These are phyloP conservation scores for Nestor notabilis DNA, from an alignment of 2,113 vertebrate species.

Conservation along the genomic window DNA sequence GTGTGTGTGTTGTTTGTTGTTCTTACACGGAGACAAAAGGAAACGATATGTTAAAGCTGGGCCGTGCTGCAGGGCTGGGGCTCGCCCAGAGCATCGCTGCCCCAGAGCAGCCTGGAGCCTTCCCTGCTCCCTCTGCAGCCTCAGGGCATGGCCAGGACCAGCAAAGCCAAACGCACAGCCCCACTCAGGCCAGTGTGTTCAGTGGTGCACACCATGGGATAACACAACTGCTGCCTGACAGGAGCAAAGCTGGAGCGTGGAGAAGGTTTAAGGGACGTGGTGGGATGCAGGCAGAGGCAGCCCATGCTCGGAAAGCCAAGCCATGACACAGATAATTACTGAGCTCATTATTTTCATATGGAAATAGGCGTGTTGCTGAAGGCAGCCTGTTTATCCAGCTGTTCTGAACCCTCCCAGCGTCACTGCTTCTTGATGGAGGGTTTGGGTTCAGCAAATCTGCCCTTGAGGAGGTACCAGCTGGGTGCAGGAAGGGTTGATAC, in stretches of 20 bases:
- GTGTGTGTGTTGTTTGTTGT: background rate
- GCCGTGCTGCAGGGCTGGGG: background rate
- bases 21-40: background rate
- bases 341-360: background rate
- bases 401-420: background rate
- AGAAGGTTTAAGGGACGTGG: background rate
- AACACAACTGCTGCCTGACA: background rate
- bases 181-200: background rate
- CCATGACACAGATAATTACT: background rate
- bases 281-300: background rate
- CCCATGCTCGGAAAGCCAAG: background rate
- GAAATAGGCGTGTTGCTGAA: background rate
- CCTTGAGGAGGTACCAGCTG: background rate
- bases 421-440: rapidly evolving
- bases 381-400: background rate
- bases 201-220: background rate
- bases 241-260: background rate
- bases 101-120: background rate
- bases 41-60: background rate
- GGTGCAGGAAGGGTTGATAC: background rate
- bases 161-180: background rate
- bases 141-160: background rate
- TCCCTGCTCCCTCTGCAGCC: background rate
- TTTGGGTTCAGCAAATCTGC: background rate
- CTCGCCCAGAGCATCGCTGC: background rate